Base-by-base conservation (phyloP, 2,113 vertebrate genomes). In the Ameiurus melas region DNA sequence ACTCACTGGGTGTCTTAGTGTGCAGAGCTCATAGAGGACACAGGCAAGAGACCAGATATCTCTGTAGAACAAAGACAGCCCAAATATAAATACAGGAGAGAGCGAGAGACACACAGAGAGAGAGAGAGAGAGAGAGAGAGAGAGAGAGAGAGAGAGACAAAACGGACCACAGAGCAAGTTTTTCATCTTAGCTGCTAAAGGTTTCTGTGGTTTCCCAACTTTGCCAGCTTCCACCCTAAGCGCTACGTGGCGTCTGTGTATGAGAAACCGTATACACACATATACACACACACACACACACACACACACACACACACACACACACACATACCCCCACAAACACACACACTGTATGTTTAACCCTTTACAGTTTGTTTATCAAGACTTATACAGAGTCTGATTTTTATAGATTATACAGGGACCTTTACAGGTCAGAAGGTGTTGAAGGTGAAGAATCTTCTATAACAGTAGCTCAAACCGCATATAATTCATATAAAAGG, bases 1-100 rank as follows among this genome's bases (percentile, higher is more conserved):
- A 84, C 87, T 88, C 71, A 84, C 87, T 10, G 89, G 83, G 71
- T 90, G 91, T 90, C 53, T 90, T 43, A 89, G 89, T 75, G 92
- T 89, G 70, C 90, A 91, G 83, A 91, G 90, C 51, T 91, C 90
- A 57, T 91, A 91, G 1, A 91, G 90, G 22, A 91, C 86, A 33
- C 90, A 91, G 12, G 88, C 90, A 8, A 91, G 83, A 85, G 90
- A 89, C 90, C 90, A 91, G n/a, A 91, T 86, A 85, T 91, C 90
- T 14, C 90, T 91, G 47, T 13, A 73, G 62, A 62, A 3, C 16
- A 96, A 97, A 94, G 96, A 83, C 4, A 30, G 17, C 25, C 4
- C 84, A 85, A 51, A 53, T 30, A 68, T 30, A 84, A 68, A 84
- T 77, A 77, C 39, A 75, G 7, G 25, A 7, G 2, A 71, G 19